These are phyloP conservation scores for Nannospalax galili DNA, from an alignment of 2,113 vertebrate species.

Conservation along the genomic window DNA sequence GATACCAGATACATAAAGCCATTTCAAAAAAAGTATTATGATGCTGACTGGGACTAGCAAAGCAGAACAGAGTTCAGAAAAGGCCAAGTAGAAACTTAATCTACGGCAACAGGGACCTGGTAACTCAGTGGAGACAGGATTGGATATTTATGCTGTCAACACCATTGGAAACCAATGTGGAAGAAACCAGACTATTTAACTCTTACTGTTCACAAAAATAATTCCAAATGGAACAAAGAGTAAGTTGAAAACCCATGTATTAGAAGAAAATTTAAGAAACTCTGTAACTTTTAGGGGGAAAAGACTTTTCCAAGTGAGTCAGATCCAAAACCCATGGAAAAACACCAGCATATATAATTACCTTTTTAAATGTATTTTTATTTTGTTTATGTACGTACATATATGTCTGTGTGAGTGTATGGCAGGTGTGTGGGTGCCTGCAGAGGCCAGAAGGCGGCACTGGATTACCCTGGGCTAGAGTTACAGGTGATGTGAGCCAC, in stretches of 20 bases:
- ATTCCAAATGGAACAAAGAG: constrained; percentile 10
- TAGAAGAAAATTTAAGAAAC: constrained; percentile 1
- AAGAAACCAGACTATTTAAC: constrained; percentile 20
- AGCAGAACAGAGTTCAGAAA: neutral
- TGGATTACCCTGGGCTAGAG: too few species aligned
- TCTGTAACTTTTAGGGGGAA: neutral
- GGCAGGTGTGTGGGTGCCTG: neutral
- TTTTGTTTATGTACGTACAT: neutral
- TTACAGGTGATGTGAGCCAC: too few species aligned
- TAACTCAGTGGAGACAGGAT: neutral
- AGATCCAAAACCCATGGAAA: neutral
- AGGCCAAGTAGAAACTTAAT: neutral
- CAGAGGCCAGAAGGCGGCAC: too few species aligned
- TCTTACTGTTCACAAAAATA: neutral
- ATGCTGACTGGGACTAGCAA: neutral
- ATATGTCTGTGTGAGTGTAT: neutral
- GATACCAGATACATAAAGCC: neutral
- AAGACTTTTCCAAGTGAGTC: neutral
- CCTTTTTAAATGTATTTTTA: neutral
- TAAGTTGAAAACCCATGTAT: neutral
- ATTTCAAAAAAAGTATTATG: constrained; percentile 23
- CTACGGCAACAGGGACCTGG: neutral
- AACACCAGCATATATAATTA: neutral
- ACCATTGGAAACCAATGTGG: neutral
- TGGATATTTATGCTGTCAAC: neutral